These are phyloP conservation scores for Sarcophaga peregrina DNA, from an alignment of 1,140 invertebrate genomes.

Conservation along the genomic window DNA sequence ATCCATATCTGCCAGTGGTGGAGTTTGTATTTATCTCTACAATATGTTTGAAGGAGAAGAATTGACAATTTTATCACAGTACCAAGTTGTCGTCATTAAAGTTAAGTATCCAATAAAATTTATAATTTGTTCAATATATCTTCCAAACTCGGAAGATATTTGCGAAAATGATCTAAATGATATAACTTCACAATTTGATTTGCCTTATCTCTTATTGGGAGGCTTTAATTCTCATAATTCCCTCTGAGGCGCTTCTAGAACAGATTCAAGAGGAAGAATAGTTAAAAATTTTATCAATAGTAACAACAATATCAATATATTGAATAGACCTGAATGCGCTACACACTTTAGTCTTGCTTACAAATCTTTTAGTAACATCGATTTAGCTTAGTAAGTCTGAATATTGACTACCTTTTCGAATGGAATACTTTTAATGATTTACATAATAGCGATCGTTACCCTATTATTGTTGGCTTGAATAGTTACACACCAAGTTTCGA, in stretches of 20 bases:
- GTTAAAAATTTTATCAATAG: neutral
- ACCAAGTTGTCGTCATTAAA: neutral
- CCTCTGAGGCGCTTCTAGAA: neutral
- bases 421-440: neutral
- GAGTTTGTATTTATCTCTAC: too few relatives aligned
- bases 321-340: neutral
- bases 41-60: neutral
- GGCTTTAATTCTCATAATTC: neutral
- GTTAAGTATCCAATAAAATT: neutral
- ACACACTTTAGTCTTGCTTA: neutral
- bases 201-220: neutral
- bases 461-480: neutral
- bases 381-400: neutral
- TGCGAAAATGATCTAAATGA: neutral
- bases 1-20: too few relatives aligned
- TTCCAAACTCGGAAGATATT: neutral
- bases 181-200: neutral
- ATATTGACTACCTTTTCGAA: neutral
- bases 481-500: neutral
- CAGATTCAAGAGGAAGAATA: constrained; percentile 14
- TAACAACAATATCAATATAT: neutral
- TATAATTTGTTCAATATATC: neutral
- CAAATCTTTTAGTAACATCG: neutral
- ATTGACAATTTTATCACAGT: neutral
- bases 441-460: neutral